Percentiles rank a stretch among this genome's conserved stretches.
Conservation (phyloP, 2,797 vertebrate species). For the Pantherophis vulpinus region DNA sequence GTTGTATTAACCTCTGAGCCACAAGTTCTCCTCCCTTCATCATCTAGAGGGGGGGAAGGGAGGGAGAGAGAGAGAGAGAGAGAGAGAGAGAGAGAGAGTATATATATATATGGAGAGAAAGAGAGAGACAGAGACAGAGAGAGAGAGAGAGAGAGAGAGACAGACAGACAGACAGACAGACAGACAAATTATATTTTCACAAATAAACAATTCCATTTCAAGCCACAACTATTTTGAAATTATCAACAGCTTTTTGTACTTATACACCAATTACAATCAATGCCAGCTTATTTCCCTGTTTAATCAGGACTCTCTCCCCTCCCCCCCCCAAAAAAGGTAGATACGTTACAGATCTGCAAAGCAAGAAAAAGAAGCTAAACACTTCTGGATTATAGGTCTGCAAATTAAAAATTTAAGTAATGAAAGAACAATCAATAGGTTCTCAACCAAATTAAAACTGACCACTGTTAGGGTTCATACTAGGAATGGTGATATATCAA, state of each 20-base stretch:
- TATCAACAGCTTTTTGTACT: conserved; percentile 39
- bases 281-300: not conserved
- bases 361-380: not conserved
- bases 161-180: not conserved
- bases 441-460: not conserved
- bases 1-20: too few species aligned
- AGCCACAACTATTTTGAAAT: conserved; percentile 44
- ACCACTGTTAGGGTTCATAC: not conserved
- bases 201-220: conserved; percentile 38
- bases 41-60: too few species aligned
- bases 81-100: too few species aligned
- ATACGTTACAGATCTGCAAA: not conserved
- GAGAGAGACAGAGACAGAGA: too few species aligned
- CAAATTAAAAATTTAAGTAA: not conserved
- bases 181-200: conserved; percentile 8
- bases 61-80: too few species aligned
- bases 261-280: conserved; percentile 44
- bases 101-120: too few species aligned
- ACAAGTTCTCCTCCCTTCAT: too few species aligned
- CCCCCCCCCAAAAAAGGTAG: not conserved
- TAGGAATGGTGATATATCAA: not conserved
- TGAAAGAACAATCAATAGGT: not conserved
- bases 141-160: too few species aligned
- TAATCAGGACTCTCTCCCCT: not conserved
- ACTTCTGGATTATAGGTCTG: not conserved